phyloP scores from a whole-genome alignment of 2,888 invertebrate genomes.

The Spilosoma lubricipeda region DNA sequence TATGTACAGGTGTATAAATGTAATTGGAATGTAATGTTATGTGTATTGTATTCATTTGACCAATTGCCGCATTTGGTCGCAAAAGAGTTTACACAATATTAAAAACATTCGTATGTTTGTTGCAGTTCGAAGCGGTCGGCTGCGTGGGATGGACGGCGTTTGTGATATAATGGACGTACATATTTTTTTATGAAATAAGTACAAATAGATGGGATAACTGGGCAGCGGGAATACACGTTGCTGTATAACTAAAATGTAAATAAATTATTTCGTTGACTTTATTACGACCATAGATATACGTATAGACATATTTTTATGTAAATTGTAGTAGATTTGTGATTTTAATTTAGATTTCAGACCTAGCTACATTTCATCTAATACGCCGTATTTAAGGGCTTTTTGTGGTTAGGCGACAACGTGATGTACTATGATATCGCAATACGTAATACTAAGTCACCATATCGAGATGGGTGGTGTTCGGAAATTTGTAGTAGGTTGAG shows the following conservation, averaged over 20 bases:
- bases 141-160: constrained; percentile 69
- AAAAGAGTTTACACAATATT: background rate
- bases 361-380: constrained; percentile 46
- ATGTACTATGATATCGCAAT: constrained; percentile 44
- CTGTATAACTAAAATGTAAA: constrained; percentile 71
- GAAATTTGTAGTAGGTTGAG: constrained; percentile 40
- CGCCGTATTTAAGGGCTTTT: constrained; percentile 54
- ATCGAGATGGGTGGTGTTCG: constrained; percentile 36
- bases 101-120: constrained; percentile 56
- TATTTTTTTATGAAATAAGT: constrained; percentile 85
- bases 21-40: background rate
- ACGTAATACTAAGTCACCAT: constrained; percentile 48
- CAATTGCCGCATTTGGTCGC: background rate
- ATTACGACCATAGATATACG: constrained; percentile 56
- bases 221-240: constrained; percentile 64
- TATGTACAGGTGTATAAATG: background rate
- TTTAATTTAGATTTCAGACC: constrained; percentile 52
- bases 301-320: constrained; percentile 76
- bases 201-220: constrained; percentile 76
- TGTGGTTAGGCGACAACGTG: constrained; percentile 55
- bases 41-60: background rate
- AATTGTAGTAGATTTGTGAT: constrained; percentile 68
- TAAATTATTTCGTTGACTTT: constrained; percentile 64
- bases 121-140: constrained; percentile 81
- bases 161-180: constrained; percentile 84